Evolutionary conservation across 2,888 invertebrate genomes (phyloP).

Genomic region (Metellina segmentata): DNA sequence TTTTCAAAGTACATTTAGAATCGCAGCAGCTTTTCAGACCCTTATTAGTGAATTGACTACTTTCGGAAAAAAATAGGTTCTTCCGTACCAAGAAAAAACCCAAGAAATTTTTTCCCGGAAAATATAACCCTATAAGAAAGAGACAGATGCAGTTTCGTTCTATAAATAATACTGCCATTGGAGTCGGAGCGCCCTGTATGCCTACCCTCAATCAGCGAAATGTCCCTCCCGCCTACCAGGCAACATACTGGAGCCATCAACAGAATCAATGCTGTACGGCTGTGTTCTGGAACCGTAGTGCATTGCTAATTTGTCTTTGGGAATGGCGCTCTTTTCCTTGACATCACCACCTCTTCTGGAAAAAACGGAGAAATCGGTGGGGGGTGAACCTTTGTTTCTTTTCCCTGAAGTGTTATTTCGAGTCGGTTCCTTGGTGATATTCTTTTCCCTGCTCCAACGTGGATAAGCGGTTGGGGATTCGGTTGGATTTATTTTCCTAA

Average conservation of each 20-base stretch:
- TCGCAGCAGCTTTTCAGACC: no score
- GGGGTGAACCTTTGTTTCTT: slow-evolving; percentile 43
- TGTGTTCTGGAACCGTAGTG: slow-evolving; percentile 33
- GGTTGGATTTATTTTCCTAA: slow-evolving; percentile 37
- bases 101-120: slow-evolving; percentile 7
- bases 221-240: slow-evolving; percentile 47
- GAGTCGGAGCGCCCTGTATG: slow-evolving; percentile 48
- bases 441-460: slow-evolving; percentile 17
- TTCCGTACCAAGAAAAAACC: neutral
- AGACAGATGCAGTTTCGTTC: slow-evolving; percentile 40
- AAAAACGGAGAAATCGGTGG: neutral
- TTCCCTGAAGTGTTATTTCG: slow-evolving; percentile 49
- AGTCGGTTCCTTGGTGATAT: slow-evolving; percentile 13
- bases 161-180: slow-evolving; percentile 50
- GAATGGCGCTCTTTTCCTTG: slow-evolving; percentile 59
- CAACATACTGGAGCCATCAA: slow-evolving; percentile 63
- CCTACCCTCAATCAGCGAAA: slow-evolving; percentile 60
- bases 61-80: neutral
- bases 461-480: slow-evolving; percentile 35
- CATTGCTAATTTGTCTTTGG: slow-evolving; percentile 67
- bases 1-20: no score
- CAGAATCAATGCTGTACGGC: slow-evolving; percentile 59
- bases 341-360: slow-evolving; percentile 59
- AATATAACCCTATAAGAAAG: slow-evolving; percentile 17
- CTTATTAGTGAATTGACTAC: neutral